These are phyloP conservation scores for Lota lota DNA, from an alignment of 2,113 vertebrate species.

Conservation along the genomic window DNA sequence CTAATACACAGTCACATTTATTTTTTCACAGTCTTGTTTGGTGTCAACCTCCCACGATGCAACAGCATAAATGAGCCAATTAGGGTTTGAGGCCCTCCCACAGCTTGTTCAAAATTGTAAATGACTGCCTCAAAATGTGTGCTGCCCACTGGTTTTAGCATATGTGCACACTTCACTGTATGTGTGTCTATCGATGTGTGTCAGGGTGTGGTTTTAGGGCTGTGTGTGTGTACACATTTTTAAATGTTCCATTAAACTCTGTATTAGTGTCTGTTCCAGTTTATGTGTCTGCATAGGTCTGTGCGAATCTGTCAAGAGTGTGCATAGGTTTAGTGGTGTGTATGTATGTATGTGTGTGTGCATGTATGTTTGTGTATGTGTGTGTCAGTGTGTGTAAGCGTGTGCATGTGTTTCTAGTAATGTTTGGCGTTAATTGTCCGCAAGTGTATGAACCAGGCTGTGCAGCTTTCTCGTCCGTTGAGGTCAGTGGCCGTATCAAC, in stretches of 20 bases:
- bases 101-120: conserved; percentile 29
- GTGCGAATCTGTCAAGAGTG: not conserved
- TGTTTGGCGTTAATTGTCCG: too few relatives aligned
- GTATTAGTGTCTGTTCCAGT: conserved; percentile 18
- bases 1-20: not conserved
- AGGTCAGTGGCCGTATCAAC: not conserved
- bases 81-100: conserved; percentile 24
- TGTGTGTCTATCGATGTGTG: not conserved
- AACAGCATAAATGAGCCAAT: conserved; percentile 45
- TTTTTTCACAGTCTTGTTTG: conserved; percentile 5
- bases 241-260: not conserved
- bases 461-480: too few relatives aligned
- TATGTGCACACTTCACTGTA: not conserved
- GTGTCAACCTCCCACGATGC: conserved; percentile 28
- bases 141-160: too few relatives aligned
- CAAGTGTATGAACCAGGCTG: too few relatives aligned
- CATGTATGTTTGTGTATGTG: not conserved
- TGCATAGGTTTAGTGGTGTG: not conserved
- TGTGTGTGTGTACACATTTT: not conserved
- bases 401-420: not conserved
- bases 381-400: not conserved
- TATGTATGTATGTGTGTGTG: not conserved
- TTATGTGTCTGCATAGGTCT: not conserved
- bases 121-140: conserved; percentile 34
- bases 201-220: not conserved